Evolutionary conservation across 2,888 invertebrate species (phyloP), one percentile per base, ranked within the genome.

Genomic region (Buathra laborator): DNA sequence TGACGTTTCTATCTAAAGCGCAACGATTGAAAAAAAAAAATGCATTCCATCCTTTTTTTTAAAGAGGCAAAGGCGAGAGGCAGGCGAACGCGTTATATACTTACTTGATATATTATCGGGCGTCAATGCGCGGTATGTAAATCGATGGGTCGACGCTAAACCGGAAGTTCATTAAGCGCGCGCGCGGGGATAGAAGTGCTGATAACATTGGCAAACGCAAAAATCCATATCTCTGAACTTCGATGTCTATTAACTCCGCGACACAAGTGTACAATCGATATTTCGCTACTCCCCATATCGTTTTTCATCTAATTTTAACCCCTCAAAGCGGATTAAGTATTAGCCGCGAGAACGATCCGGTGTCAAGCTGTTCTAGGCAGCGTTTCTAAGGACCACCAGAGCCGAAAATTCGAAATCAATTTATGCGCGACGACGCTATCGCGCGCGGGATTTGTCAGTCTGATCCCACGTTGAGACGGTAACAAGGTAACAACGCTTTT

Each of bases 81-180:
- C 67, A 19, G 74, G 68, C 53, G 74, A 44, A 43, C 64, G 66
- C 43, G 70, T 76, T 67, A 59, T 64, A 53, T 24, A 75, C 59
- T 46, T 24, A 75, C 59, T 59, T 76, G 70, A 80, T 75, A 59
- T 76, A 76, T 83, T 71, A 79, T 80, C 79, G 43, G n/a, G 29
- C 71, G 75, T 71, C 64, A 71, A 76, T 80, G 70, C 51, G 66
- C 51, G 71, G 64, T 71, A 80, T 80, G 71, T 56, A 59, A 76
- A 83, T 80, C 43, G 53, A 48, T 59, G 43, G 48, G 48, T 53
- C 71, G 66, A 67, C 56, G 62, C 59, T 32, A 43, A 29, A 71
- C 51, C 75, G 83, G 75, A 79, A 79, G 75, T 83, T 83, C 83
- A 83, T 83, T 80, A 83, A 37, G 37, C 37, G 37, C 37, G 80